A percentile compares a stretch with the other conserved stretches of the same genome.
These are phyloP conservation scores for Poecilia picta DNA, from an alignment of 2,797 vertebrate species.

Conservation along the genomic window DNA sequence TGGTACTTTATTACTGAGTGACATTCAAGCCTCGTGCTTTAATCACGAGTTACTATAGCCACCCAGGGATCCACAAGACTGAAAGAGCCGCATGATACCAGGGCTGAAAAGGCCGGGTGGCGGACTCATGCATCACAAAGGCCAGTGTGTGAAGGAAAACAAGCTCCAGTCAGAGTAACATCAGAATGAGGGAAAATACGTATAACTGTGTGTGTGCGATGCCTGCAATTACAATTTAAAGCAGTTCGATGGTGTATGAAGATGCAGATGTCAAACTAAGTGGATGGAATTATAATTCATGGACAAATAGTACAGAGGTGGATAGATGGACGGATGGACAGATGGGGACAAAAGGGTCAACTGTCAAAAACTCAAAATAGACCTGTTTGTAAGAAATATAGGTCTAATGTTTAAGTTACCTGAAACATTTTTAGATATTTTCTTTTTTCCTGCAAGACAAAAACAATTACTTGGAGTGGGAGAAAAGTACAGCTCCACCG, in stretches of 20 bases:
- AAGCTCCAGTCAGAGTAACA: constrained; percentile 28
- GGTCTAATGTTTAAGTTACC: not conserved
- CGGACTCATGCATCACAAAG: constrained; percentile 14
- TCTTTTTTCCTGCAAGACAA: not conserved
- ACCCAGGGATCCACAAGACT: constrained; percentile 23
- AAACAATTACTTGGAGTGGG: not conserved
- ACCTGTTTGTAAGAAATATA: not conserved
- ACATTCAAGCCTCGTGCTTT: constrained; percentile 56
- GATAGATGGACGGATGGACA: not conserved
- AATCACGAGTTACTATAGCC: constrained; percentile 55
- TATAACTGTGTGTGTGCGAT: constrained; percentile 9
- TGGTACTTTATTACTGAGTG: constrained; percentile 64
- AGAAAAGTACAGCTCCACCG: not conserved
- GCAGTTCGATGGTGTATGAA: constrained; percentile 20
- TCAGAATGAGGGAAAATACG: constrained; percentile 22
- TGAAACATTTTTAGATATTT: not conserved
- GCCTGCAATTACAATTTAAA: constrained; percentile 62
- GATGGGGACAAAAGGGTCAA: not conserved
- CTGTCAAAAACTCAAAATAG: not conserved
- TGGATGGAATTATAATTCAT: not conserved
- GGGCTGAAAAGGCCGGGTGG: constrained; percentile 22
- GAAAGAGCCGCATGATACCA: constrained; percentile 28
- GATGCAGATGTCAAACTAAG: not conserved
- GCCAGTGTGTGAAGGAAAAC: constrained; percentile 5
- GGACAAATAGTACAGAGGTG: not conserved